Conservation (phyloP, 2,888 invertebrate species). For the Brassicogethes aeneus region DNA sequence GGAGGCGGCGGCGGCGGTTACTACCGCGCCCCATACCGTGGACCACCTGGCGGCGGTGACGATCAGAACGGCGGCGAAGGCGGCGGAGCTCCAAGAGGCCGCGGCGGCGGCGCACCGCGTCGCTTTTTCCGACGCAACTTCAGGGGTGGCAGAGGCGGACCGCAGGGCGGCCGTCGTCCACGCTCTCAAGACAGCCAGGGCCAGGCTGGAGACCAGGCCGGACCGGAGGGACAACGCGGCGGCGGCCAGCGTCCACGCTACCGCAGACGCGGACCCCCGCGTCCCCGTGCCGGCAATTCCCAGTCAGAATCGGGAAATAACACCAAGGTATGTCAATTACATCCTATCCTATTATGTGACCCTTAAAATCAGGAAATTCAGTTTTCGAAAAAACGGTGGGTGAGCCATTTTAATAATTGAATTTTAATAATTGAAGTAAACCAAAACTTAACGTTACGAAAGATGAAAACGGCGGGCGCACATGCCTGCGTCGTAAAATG, state of each 20-base stretch:
- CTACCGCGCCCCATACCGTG: slow-evolving; percentile 38
- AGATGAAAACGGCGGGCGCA: too few species aligned
- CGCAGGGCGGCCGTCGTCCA: slow-evolving; percentile 44
- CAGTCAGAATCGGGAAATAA: slow-evolving; percentile 37
- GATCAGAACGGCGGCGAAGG: slow-evolving; percentile 35
- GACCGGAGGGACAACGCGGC: slow-evolving; percentile 29
- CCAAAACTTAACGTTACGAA: too few species aligned
- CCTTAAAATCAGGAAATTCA: too few species aligned
- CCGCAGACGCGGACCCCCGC: slow-evolving; percentile 39
- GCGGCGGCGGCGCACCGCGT: slow-evolving; percentile 45
- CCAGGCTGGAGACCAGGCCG: slow-evolving; percentile 39
- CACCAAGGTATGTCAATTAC: slow-evolving; percentile 29
- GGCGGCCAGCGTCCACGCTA: slow-evolving; percentile 41
- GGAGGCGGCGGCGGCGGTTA: slow-evolving; percentile 37
- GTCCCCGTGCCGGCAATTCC: slow-evolving; percentile 37
- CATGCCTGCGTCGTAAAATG: too few species aligned
- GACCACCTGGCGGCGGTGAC: slow-evolving; percentile 27
- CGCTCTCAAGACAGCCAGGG: slow-evolving; percentile 46
- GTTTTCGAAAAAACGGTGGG: background rate
- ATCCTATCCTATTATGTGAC: too few species aligned
- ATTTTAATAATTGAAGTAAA: too few species aligned
- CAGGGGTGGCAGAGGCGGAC: slow-evolving; percentile 55
- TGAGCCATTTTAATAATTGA: too few species aligned
- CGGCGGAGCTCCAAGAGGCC: slow-evolving; percentile 40
- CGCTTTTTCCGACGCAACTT: slow-evolving; percentile 66